phyloP scores from a whole-genome alignment of 2,113 vertebrate genomes.

The Eurypyga helias region DNA sequence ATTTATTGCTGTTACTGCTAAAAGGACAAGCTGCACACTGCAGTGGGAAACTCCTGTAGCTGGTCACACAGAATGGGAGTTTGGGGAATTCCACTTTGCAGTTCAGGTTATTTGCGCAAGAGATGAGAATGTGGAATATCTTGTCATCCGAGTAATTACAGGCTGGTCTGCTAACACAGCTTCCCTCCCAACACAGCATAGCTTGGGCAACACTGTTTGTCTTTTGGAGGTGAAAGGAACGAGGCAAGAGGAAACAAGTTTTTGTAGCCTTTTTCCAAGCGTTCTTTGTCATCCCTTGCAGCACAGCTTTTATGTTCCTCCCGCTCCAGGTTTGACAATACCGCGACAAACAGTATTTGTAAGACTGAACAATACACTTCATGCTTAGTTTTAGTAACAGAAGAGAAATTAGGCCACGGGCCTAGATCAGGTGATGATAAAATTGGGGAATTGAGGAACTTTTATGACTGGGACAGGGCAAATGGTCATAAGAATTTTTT shows the following conservation, averaged over 20 bases:
- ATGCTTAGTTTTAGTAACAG: neutral
- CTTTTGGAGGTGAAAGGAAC: neutral
- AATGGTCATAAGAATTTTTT: neutral
- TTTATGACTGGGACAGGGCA: neutral
- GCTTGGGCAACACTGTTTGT: neutral
- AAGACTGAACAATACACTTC: neutral
- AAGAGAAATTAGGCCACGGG: neutral
- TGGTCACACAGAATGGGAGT: fast-evolving
- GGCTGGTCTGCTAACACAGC: neutral
- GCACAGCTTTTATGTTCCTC: neutral
- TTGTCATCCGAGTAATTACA: neutral
- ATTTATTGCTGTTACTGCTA: neutral
- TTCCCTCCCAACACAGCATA: fast-evolving
- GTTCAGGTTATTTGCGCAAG: neutral
- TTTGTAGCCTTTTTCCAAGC: neutral
- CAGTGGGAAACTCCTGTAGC: neutral
- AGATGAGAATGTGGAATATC: constrained; percentile 42
- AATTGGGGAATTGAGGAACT: neutral
- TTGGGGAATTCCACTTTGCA: neutral
- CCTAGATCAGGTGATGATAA: neutral
- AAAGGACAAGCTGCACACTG: fast-evolving
- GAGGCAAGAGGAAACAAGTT: neutral
- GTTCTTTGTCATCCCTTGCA: neutral
- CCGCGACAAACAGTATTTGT: neutral
- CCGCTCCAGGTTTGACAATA: neutral